phyloP scores from a whole-genome alignment of 2,888 invertebrate species.

The Volucella inanis region DNA sequence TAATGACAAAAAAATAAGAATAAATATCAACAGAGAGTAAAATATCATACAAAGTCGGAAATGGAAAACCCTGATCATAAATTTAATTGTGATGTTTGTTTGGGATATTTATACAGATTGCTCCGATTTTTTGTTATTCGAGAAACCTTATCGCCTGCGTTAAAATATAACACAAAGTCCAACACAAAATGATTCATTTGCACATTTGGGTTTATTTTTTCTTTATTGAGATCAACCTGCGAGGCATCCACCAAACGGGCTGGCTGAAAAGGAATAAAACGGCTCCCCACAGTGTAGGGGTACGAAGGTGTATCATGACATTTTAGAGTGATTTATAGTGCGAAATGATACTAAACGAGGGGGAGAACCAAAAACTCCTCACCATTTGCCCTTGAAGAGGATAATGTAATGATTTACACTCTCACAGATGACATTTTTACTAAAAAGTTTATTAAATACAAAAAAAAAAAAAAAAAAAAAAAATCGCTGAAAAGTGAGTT shows the following conservation, averaged over 20 bases:
- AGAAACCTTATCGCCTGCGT: slow-evolving; percentile 26
- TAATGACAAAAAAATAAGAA: not conserved
- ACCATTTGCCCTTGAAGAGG: not conserved
- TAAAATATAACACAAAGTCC: not conserved
- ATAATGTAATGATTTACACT: not conserved
- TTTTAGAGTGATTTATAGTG: slow-evolving; percentile 23
- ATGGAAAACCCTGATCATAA: slow-evolving; percentile 27
- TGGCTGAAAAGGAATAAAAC: not conserved
- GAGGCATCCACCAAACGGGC: not conserved
- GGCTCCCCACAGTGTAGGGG: not conserved
- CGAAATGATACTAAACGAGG: not conserved
- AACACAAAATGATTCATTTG: slow-evolving; percentile 8
- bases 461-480: no score
- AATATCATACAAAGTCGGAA: slow-evolving; percentile 2
- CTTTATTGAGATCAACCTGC: slow-evolving; percentile 8
- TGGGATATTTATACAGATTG: slow-evolving; percentile 35
- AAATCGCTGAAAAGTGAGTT: no score
- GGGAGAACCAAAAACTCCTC: not conserved
- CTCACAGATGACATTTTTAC: no score
- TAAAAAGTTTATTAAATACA: no score
- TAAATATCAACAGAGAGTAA: not conserved
- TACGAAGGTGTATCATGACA: slow-evolving; percentile 21
- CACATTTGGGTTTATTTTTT: not conserved
- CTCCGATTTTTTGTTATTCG: not conserved
- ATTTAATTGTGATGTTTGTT: slow-evolving; percentile 45